Evolutionary conservation across 2,113 vertebrate genomes (phyloP), one percentile per base, ranked within the genome.

Genomic region (Ivindomyrus marchei): DNA sequence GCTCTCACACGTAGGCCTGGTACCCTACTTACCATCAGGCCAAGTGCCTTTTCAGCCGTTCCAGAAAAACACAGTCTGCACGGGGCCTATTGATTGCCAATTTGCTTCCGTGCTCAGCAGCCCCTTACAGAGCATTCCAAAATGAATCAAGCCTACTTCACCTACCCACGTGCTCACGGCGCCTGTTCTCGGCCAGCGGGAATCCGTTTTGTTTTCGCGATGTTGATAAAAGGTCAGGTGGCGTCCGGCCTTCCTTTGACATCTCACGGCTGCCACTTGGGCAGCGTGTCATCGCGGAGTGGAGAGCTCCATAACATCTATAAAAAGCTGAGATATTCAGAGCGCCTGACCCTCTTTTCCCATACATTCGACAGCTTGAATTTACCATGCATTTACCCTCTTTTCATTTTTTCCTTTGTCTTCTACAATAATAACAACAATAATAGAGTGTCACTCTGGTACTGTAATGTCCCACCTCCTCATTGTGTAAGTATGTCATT

Each of bases 171-270:
- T 42, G 17, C 36, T 42, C n/a, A 19, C 36, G 36, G 36, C 6
- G 74, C 36, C 31, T 19, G 31, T 8, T 42, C 42, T 39, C 15
- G 0, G 13, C 45, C 83, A 2, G 39, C 39, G 17, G 45, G 42
- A 85, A 85, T 85, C 83, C 7, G 2, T 85, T 24, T 47, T 85
- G 17, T 19, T 85, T 47, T 47, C 15, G 21, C 45, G 11, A n/a
- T 85, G 83, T 85, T 46, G 3, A 85, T 85, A 11, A 85, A 85
- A 85, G 83, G 83, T 85, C 83, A n/a, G 83, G 45, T n/a, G 83
- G 45, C 83, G 3, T n/a, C 46, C 11, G 3, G 39, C 39, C 45
- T 47, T 10, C 45, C 83, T 47, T 21, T n/a, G 83, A n/a, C 17
- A 3, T 42, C 36, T 19, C 45, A 5, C 0, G 4, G 42, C 17